Conservation (phyloP, 2,797 vertebrate genomes). For the Labeo calbasu region DNA sequence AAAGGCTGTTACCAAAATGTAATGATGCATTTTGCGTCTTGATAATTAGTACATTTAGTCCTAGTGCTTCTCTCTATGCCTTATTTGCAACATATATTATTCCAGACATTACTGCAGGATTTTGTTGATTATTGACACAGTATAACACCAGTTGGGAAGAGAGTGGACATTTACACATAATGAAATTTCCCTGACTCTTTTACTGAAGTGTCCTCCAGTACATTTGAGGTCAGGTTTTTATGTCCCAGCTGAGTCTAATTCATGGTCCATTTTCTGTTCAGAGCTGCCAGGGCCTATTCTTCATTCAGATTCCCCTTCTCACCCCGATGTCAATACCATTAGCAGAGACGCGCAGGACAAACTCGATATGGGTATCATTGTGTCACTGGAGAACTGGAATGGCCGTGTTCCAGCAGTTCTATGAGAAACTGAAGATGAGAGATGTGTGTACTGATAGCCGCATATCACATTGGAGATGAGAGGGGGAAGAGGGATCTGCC, state of each 20-base stretch:
- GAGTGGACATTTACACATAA: not conserved
- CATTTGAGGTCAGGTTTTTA: constrained; percentile 5
- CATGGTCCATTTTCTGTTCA: constrained; percentile 10
- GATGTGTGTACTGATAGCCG: constrained; percentile 46
- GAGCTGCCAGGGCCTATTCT: constrained; percentile 1
- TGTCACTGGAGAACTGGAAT: constrained; percentile 44
- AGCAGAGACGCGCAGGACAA: constrained; percentile 30
- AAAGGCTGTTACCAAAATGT: not conserved
- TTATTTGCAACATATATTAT: not conserved
- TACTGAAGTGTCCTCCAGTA: constrained; percentile 3
- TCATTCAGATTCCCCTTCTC: constrained; percentile 44
- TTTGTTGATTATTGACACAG: not conserved
- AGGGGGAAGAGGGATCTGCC: not conserved
- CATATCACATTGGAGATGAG: not conserved
- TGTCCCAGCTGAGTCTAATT: constrained; percentile 1
- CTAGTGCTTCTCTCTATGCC: not conserved
- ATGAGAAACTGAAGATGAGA: constrained; percentile 49
- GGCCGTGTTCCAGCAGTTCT: constrained; percentile 39
- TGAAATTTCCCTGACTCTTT: not conserved
- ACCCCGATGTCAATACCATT: constrained; percentile 40
- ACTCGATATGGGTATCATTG: constrained; percentile 53
- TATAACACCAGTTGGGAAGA: not conserved
- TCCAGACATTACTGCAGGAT: not conserved
- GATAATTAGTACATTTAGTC: not conserved
- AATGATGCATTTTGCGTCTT: not conserved